Conservation (phyloP, 2,888 invertebrate genomes). For the Adelphocoris suturalis region DNA sequence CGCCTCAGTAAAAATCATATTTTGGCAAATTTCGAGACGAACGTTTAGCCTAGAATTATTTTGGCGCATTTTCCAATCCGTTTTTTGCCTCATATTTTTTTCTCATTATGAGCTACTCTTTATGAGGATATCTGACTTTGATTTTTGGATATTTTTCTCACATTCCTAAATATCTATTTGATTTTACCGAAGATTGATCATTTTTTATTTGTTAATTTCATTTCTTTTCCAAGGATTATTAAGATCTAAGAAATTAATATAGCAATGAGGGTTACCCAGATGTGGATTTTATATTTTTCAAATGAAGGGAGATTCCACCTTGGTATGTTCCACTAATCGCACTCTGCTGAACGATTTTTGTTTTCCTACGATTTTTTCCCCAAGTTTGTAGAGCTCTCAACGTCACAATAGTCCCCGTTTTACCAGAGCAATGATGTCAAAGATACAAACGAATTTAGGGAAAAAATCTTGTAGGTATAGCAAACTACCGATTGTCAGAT, state of each 20-base stretch:
- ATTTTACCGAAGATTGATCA: too few relatives aligned
- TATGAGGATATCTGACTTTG: neutral
- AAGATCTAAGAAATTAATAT: neutral
- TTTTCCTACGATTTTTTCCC: too few relatives aligned
- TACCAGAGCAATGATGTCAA: too few relatives aligned
- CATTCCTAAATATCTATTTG: neutral
- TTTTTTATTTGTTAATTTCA: slow-evolving; percentile 2
- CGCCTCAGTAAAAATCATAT: neutral
- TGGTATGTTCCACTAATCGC: too few relatives aligned
- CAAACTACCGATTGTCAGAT: too few relatives aligned
- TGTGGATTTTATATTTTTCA: too few relatives aligned
- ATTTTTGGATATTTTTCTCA: neutral
- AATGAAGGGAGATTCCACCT: too few relatives aligned
- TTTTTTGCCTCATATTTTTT: slow-evolving; percentile 13
- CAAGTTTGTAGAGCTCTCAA: too few relatives aligned
- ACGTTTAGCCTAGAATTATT: slow-evolving; percentile 50
- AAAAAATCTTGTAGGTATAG: too few relatives aligned
- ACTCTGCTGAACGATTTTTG: too few relatives aligned
- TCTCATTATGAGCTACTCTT: neutral
- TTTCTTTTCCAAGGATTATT: slow-evolving; percentile 4
- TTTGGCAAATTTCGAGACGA: neutral
- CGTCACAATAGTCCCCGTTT: too few relatives aligned
- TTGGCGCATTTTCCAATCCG: slow-evolving; percentile 66
- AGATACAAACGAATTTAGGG: too few relatives aligned
- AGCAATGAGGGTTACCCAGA: neutral